Base-by-base conservation (phyloP, 2,113 vertebrate genomes). In the Taurulus bubalis region DNA sequence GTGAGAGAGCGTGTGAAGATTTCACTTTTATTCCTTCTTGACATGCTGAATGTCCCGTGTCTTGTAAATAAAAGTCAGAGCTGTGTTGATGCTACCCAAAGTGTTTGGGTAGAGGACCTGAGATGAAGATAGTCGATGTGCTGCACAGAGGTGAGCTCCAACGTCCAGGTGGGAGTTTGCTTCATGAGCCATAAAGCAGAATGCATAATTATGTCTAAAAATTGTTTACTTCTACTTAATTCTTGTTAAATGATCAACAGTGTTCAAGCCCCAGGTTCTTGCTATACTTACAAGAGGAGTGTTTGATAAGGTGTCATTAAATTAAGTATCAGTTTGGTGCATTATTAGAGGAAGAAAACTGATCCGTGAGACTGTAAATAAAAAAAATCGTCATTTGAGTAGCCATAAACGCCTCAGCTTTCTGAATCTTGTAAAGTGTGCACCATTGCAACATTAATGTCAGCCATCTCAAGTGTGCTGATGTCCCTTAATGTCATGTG, bases 61-160 rank as follows among this genome's bases (percentile, higher is more conserved):
- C 70, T 65, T 86, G 77, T 71, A 83, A 59, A 66, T 75, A 63
- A 12, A 84, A 62, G 79, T 86, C 83, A 63, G 73, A 85, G 79
- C 56, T 82, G 34, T 78, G 55, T 49, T 55, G 56, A 69, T 75
- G 80, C 76, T 85, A 84, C 79, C 60, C 69, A 71, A 7, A 36
- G 60, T 51, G 26, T 40, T 49, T 8, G 20, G 24, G 16, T 60
- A 36, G 32, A 9, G 49, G 70, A 20, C 15, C 53, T 63, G 24
- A 64, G 20, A 71, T 55, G 15, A 26, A 73, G 36, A 60, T 0
- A 28, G 36, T 22, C 6, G 20, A 26, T 47, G 3, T 18, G 11
- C 59, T 45, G 38, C 36, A 18, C 32, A n/a, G n/a, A n/a, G n/a
- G n/a, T n/a, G n/a, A n/a, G n/a, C n/a, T n/a, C n/a, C n/a, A n/a